A percentile compares a stretch with the other conserved stretches of the same genome.
phyloP scores from a whole-genome alignment of 1,140 invertebrate species.

The Lethrus apterus region DNA sequence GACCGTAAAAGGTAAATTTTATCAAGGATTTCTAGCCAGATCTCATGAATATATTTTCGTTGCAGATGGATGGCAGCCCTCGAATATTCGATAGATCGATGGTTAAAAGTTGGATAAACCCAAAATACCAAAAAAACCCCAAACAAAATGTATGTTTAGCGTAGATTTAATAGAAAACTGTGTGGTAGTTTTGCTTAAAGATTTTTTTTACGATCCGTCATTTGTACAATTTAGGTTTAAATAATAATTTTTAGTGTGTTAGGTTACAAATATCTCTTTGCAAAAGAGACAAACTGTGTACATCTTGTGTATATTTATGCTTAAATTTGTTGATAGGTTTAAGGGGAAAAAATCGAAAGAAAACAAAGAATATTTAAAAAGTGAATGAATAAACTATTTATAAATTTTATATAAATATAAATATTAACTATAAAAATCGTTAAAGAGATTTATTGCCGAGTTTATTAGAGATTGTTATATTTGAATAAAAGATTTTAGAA shows the following conservation, averaged over 20 bases:
- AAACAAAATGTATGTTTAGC: constrained; percentile 8
- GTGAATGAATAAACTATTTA: neutral
- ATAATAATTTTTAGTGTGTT: neutral
- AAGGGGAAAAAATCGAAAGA: no score
- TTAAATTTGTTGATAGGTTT: no score
- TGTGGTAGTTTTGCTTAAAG: neutral
- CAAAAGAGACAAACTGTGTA: no score
- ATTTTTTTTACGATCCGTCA: neutral
- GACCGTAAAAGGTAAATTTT: constrained; percentile 80
- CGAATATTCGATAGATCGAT: constrained; percentile 92
- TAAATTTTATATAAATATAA: constrained; percentile 10
- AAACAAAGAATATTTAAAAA: no score
- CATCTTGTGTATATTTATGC: no score
- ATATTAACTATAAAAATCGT: constrained; percentile 11
- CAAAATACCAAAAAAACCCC: neutral
- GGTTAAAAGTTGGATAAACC: constrained; percentile 83
- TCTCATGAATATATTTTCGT: constrained; percentile 31
- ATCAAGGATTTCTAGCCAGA: neutral
- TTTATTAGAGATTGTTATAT: neutral
- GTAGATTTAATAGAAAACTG: constrained; percentile 4
- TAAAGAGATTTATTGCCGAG: neutral
- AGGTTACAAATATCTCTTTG: no score
- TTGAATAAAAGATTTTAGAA: constrained; percentile 2
- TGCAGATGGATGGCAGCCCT: constrained; percentile 88
- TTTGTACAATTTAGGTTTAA: neutral